Conservation (phyloP, 2,797 vertebrate genomes). For the Anguilla pacifica region DNA sequence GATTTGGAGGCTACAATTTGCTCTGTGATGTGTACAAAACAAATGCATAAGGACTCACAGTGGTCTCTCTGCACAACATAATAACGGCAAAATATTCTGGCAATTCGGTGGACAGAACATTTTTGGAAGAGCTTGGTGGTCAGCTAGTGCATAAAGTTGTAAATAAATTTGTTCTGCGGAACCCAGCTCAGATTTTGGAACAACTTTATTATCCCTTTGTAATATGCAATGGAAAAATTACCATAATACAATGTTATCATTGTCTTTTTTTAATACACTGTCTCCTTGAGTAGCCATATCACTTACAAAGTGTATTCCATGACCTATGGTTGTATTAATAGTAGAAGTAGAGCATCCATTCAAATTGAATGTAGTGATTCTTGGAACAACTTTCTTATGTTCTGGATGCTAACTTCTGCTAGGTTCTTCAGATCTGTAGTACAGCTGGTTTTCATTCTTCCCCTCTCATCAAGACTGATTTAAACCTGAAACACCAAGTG, state of each 20-base stretch:
- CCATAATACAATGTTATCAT: background rate
- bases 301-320: background rate
- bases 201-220: background rate
- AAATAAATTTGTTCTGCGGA: background rate
- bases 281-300: background rate
- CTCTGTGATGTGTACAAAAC: background rate
- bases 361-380: background rate
- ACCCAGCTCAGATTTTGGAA: background rate
- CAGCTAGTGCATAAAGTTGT: background rate
- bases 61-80: background rate
- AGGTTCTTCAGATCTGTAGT: background rate
- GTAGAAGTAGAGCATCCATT: background rate
- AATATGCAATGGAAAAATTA: background rate
- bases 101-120: background rate
- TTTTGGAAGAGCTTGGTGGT: background rate
- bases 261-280: background rate
- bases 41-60: background rate
- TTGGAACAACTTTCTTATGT: background rate
- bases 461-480: background rate
- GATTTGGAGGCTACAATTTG: background rate
- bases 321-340: background rate
- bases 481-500: background rate
- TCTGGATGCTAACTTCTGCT: background rate
- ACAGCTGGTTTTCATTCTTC: background rate
- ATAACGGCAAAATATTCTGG: background rate